Conservation (phyloP, 92 coral and sea anemone genomes). For the Desmophyllum pertusum region DNA sequence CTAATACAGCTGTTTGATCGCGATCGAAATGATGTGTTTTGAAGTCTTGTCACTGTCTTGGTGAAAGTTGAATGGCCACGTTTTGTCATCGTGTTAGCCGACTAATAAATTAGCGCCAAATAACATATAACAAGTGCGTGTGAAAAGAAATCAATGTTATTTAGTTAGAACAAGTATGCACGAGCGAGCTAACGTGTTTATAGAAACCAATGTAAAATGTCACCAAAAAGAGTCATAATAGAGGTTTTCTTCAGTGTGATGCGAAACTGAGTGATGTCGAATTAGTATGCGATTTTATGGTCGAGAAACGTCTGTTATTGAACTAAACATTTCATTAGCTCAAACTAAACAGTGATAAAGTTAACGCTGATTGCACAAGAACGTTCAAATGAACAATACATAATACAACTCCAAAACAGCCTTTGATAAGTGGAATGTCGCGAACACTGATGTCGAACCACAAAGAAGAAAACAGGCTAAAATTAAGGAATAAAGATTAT, state of each 20-base stretch:
- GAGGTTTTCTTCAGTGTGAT: not conserved
- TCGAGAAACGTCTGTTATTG: not conserved
- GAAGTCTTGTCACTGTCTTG: not conserved
- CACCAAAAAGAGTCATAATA: not conserved
- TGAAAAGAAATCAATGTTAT: not conserved
- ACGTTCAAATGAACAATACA: not conserved
- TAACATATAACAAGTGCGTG: not conserved
- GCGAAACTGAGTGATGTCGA: not conserved
- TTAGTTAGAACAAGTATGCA: not conserved
- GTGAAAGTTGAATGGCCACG: not conserved
- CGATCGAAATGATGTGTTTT: not conserved
- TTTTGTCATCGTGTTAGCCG: constrained; percentile 5
- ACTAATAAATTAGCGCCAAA: not conserved
- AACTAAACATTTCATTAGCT: constrained; percentile 4
- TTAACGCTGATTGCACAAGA: not conserved
- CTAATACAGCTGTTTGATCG: not conserved
- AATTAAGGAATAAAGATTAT: not conserved
- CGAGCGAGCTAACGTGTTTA: not conserved
- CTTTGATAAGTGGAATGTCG: not conserved
- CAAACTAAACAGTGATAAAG: not conserved
- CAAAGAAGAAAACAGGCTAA: not conserved
- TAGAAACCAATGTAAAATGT: not conserved
- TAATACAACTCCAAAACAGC: not conserved
- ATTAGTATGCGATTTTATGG: not conserved
- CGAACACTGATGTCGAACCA: not conserved